Conservation (phyloP, 2,797 vertebrate genomes). For the Centroberyx gerrardi region DNA sequence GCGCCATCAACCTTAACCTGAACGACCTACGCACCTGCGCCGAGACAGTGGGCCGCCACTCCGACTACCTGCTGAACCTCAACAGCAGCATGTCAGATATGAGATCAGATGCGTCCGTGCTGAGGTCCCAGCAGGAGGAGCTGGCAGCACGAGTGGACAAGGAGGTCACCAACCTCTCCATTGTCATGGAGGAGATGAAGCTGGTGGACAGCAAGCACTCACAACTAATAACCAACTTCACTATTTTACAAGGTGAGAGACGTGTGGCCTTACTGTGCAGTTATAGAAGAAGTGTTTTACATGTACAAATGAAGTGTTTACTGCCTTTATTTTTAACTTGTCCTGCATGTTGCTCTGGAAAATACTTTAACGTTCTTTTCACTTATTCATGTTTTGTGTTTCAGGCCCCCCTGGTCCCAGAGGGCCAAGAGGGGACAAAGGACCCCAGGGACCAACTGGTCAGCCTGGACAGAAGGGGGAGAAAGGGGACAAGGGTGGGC, state of each 20-base stretch:
- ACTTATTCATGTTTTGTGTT: conserved; percentile 33
- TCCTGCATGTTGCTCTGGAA: background rate
- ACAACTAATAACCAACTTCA: conserved; percentile 98
- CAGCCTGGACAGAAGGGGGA: conserved; percentile 92
- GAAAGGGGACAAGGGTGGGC: conserved; percentile 92
- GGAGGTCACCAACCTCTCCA: conserved; percentile 93
- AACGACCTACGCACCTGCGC: conserved; percentile 93
- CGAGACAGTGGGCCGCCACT: conserved; percentile 91
- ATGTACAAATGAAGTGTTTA: background rate
- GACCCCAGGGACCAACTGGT: conserved; percentile 89
- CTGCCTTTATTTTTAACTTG: background rate
- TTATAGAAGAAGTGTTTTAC: background rate
- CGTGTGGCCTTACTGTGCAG: background rate
- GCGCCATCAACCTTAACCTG: conserved; percentile 92
- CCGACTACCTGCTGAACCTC: conserved; percentile 90
- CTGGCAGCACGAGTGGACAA: conserved; percentile 92
- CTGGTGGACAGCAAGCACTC: conserved; percentile 96
- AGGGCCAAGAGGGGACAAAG: conserved; percentile 94
- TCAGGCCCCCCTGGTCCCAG: conserved; percentile 95
- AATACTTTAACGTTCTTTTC: background rate
- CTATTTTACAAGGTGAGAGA: conserved; percentile 93
- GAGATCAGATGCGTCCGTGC: conserved; percentile 85
- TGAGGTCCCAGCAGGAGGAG: conserved; percentile 92
- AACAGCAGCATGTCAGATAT: conserved; percentile 90
- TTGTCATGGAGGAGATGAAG: conserved; percentile 99